A percentile compares a stretch with the other conserved stretches of the same genome.
Evolutionary conservation across 2,797 vertebrate genomes (phyloP).

Genomic region (Scleropages formosus): DNA sequence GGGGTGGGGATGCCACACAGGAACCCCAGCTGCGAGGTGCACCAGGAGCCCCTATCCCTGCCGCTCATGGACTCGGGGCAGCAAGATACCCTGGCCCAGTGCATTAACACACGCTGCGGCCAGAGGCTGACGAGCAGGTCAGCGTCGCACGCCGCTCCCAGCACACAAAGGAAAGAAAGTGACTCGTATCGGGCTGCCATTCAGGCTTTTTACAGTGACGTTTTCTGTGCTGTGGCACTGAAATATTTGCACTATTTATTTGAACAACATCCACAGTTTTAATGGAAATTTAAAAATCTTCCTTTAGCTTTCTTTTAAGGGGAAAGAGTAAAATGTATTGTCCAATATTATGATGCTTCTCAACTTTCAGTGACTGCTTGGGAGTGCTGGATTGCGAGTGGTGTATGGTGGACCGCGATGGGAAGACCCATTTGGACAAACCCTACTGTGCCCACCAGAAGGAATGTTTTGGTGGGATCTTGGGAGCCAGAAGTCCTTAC

Average conservation of each 20-base stretch:
- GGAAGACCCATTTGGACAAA: constrained; percentile 91
- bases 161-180: background rate
- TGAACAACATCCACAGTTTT: no score
- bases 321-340: background rate
- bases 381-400: constrained; percentile 97
- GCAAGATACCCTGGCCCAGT: constrained; percentile 89
- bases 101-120: constrained; percentile 91
- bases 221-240: no score
- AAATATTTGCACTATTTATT: no score
- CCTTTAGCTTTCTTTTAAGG: background rate
- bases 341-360: background rate
- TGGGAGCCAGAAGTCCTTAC: constrained; percentile 96
- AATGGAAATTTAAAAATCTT: no score
- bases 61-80: constrained; percentile 84
- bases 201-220: background rate
- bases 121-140: constrained; percentile 93
- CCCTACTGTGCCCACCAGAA: constrained; percentile 96
- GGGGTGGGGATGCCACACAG: constrained; percentile 52
- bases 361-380: constrained; percentile 84
- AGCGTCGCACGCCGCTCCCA: background rate
- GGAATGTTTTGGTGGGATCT: constrained; percentile 96
- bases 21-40: constrained; percentile 95
- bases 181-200: background rate
- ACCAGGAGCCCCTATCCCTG: constrained; percentile 90
- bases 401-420: constrained; percentile 97